Base-by-base conservation (phyloP, 2,113 vertebrate genomes). In the Syngnathus scovelli region DNA sequence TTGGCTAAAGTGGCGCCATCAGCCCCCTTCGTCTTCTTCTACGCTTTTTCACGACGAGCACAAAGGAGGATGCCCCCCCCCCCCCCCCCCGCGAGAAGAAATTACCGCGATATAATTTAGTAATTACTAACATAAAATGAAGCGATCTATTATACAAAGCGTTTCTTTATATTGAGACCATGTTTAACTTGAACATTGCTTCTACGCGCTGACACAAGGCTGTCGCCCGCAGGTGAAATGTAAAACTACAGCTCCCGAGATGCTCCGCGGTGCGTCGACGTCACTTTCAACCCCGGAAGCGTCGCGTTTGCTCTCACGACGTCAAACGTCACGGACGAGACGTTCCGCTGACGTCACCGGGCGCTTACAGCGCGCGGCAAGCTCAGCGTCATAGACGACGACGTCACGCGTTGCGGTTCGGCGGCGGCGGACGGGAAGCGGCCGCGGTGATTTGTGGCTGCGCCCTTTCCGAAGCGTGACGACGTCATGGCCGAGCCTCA, bases 401-500 rank as follows among this genome's bases (percentile, higher is more conserved):
- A 54, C 51, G 51, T 7, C 54, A 13, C 23, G 23, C 13, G 54
- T 33, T 27, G 12, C 12, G 23, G 5, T 27, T 27, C 23, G 55
- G 27, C 55, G 52, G 16, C 19, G 21, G 21, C 27, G 55, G 55
- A 36, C 27, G 27, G 55, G n/a, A 23, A 52, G 49, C 49, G 10
- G 48, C 18, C 48, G 48, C 7, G 48, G 48, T 54, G 19, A n/a
- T 23, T 54, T 23, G 51, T 23, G 51, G n/a, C 7, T 23, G n/a
- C 51, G 55, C 27, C 55, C 13, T 36, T 36, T 36, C 55, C 55
- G 55, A 7, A 33, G 13, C 5, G 23, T 33, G 11, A 66, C 56
- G 52, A 58, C 73, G 92, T 83, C 72, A 96, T 96, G 95, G 94
- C 94, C 71, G 94, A 97, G 74, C 81, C 93, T 76, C 92, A 94